These are phyloP conservation scores for Diadophis punctatus DNA, from an alignment of 2,113 vertebrate species.

Conservation along the genomic window DNA sequence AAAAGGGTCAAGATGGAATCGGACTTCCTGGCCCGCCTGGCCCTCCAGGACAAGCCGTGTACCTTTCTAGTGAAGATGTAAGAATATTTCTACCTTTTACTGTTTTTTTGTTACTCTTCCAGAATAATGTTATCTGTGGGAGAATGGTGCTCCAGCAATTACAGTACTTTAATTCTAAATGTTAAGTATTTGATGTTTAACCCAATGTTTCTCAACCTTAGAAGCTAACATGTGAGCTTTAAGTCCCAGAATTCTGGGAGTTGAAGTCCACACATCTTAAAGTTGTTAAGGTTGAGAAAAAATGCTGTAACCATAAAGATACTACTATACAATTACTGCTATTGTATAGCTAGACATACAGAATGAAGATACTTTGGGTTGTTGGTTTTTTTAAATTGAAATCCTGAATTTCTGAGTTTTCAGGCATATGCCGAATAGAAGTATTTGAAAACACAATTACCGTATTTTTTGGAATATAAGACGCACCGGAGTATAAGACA, in stretches of 20 bases:
- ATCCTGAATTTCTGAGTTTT: background rate
- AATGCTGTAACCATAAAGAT: background rate
- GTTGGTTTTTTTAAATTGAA: background rate
- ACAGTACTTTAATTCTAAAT: background rate
- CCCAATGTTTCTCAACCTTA: background rate
- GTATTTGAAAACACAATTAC: background rate
- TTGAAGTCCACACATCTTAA: background rate
- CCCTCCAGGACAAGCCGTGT: slow-evolving; percentile 76
- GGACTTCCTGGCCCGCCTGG: slow-evolving; percentile 81
- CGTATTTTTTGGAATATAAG: no score
- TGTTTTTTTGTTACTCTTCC: background rate
- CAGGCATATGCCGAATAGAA: background rate
- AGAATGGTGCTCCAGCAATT: background rate
- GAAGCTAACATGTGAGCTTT: background rate
- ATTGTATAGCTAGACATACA: background rate
- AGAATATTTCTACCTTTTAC: slow-evolving; percentile 30
- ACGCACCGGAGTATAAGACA: no score
- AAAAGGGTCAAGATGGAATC: slow-evolving; percentile 80
- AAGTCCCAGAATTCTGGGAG: background rate
- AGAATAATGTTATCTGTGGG: background rate
- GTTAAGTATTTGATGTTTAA: background rate
- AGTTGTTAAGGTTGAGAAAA: background rate
- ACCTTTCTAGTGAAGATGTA: slow-evolving; percentile 64
- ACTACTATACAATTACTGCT: background rate
- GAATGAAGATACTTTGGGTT: background rate